These are phyloP conservation scores for Halcyon chelicuti DNA, from an alignment of 2,797 vertebrate species.

Conservation along the genomic window DNA sequence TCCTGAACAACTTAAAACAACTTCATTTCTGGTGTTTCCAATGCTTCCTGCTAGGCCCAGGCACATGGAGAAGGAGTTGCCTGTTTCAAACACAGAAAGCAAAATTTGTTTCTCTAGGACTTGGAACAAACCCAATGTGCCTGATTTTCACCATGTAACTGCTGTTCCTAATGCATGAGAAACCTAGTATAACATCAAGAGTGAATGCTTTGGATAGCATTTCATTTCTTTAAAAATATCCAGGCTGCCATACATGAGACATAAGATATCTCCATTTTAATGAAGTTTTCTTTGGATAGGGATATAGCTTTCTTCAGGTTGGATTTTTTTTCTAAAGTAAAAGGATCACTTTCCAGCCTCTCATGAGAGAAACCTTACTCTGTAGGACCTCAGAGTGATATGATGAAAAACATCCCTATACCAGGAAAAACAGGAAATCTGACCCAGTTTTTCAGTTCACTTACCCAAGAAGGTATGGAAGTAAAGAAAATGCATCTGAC, in stretches of 20 bases:
- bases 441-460: not conserved
- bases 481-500: not conserved
- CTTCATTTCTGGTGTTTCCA: not conserved
- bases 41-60: not conserved
- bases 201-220: not conserved
- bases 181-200: not conserved
- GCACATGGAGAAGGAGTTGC: not conserved
- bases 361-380: not conserved
- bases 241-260: not conserved
- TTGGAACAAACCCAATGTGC: not conserved
- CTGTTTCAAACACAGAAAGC: not conserved
- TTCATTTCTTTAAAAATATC: not conserved
- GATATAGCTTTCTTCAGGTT: not conserved
- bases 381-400: not conserved
- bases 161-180: not conserved
- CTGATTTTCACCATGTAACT: not conserved
- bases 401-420: not conserved
- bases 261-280: not conserved
- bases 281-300: not conserved
- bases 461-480: not conserved
- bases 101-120: not conserved
- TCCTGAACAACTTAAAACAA: not conserved
- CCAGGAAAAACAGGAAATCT: not conserved
- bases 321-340: not conserved
- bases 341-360: not conserved